Conservation (phyloP, 2,113 vertebrate species). For the Callospermophilus lateralis region DNA sequence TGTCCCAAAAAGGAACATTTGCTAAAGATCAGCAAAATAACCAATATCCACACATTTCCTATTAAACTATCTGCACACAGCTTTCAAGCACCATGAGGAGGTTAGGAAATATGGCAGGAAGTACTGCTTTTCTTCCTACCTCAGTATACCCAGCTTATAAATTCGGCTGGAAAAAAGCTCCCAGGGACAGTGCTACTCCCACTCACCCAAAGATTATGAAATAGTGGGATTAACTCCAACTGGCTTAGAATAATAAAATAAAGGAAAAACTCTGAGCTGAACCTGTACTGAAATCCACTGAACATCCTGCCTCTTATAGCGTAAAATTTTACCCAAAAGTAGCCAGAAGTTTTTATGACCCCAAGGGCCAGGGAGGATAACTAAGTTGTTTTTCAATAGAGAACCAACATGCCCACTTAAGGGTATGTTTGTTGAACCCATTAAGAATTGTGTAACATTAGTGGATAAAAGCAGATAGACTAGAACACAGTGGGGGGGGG, state of each 20-base stretch:
- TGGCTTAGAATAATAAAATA: not conserved
- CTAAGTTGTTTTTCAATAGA: conserved; percentile 31
- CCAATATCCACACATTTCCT: conserved; percentile 1
- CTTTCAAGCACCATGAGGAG: not conserved
- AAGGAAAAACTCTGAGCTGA: not conserved
- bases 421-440: conserved; percentile 53
- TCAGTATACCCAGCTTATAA: not conserved
- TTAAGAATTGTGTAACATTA: conserved; percentile 62
- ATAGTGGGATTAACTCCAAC: not conserved
- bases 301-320: not conserved
- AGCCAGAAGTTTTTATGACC: conserved; percentile 50
- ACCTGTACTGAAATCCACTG: not conserved
- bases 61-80: not conserved
- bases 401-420: conserved; percentile 49
- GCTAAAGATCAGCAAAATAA: not conserved
- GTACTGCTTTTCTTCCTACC: not conserved
- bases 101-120: not conserved
- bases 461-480: conserved; percentile 16
- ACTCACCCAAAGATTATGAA: not conserved
- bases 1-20: not conserved
- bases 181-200: not conserved
- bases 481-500: conserved; percentile 10
- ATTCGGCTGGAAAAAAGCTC: not conserved
- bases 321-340: conserved; percentile 46
- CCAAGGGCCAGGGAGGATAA: not conserved